Percentiles rank a stretch among this genome's conserved stretches.
phyloP scores from a whole-genome alignment of 2,888 invertebrate genomes.

The Slavum lentiscoides region DNA sequence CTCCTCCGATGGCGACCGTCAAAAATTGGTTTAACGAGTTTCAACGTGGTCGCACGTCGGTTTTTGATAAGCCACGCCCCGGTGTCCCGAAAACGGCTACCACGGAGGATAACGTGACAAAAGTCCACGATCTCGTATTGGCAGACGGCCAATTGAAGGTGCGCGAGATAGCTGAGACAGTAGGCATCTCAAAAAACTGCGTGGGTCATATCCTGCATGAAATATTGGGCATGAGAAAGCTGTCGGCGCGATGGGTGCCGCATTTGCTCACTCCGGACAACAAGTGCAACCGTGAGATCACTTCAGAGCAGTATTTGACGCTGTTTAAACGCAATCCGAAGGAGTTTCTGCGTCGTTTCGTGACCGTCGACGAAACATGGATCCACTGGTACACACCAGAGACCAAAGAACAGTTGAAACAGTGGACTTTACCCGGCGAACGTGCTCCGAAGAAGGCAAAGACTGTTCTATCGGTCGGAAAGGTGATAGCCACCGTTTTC shows the following conservation, averaged over 20 bases:
- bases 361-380: conserved; percentile 57
- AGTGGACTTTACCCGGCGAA: conserved; percentile 56
- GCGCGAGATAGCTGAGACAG: too few relatives aligned
- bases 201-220: too few relatives aligned
- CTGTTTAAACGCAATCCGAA: conserved; percentile 31
- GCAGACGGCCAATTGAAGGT: too few relatives aligned
- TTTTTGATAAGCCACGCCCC: conserved; percentile 31
- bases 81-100: conserved; percentile 30
- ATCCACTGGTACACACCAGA: conserved; percentile 55
- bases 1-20: conserved; percentile 18
- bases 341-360: conserved; percentile 58
- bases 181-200: too few relatives aligned
- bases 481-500: conserved; percentile 56
- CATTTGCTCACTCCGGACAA: not conserved
- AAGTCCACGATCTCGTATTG: conserved; percentile 15
- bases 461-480: too few relatives aligned
- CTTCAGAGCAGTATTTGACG: conserved; percentile 23
- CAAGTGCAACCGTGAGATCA: conserved; percentile 39
- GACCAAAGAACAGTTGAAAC: conserved; percentile 56
- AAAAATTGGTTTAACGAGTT: conserved; percentile 1
- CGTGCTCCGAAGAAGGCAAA: conserved; percentile 57
- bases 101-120: conserved; percentile 30
- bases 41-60: conserved; percentile 26
- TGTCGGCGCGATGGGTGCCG: too few relatives aligned
- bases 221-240: too few relatives aligned